Conservation (phyloP, 2,797 vertebrate genomes). For the Zalophus californianus region DNA sequence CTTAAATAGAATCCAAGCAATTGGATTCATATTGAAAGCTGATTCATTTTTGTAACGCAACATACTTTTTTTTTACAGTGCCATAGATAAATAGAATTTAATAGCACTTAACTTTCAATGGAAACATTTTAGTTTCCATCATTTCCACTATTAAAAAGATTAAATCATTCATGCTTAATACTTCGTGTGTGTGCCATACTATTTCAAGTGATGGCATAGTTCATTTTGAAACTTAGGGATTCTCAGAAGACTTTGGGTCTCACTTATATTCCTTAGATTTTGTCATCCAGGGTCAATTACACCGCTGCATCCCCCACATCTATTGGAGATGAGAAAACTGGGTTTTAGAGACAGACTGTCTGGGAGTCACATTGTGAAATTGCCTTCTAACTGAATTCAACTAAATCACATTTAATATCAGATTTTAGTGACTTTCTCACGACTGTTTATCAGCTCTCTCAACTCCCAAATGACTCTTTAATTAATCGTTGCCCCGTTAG, state of each 20-base stretch:
- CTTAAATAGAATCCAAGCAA: neutral
- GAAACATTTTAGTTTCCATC: slow-evolving; percentile 11
- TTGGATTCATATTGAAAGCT: neutral
- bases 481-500: slow-evolving; percentile 70
- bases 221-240: neutral
- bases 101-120: slow-evolving; percentile 34
- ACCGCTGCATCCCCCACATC: neutral
- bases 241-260: neutral
- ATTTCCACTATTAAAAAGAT: slow-evolving; percentile 46
- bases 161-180: neutral
- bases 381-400: slow-evolving; percentile 48
- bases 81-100: neutral
- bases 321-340: slow-evolving; percentile 29
- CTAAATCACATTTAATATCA: slow-evolving; percentile 66
- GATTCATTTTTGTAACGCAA: neutral
- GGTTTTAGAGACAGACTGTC: slow-evolving; percentile 36
- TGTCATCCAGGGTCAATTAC: neutral
- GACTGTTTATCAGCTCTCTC: slow-evolving; percentile 61
- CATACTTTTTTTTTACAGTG: neutral
- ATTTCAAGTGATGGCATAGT: slow-evolving; percentile 15
- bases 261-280: neutral
- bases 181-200: neutral
- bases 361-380: slow-evolving; percentile 53
- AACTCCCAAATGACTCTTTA: slow-evolving; percentile 55
- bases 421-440: slow-evolving; percentile 64